Base-by-base conservation (phyloP, 2,113 vertebrate genomes). In the Larimichthys crocea region DNA sequence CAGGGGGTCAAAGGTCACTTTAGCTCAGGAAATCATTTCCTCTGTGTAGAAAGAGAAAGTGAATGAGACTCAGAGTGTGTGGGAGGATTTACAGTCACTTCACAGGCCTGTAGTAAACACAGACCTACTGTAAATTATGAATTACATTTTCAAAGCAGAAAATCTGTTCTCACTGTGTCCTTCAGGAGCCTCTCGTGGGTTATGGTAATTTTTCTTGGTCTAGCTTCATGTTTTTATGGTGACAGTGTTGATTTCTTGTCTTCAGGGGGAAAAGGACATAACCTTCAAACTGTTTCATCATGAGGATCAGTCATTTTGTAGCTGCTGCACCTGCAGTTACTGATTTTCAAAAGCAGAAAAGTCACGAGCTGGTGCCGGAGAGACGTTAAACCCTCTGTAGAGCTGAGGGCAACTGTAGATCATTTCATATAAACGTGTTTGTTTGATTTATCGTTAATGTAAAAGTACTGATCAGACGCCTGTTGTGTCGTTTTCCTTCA, bases 1-100 rank as follows among this genome's bases (percentile, higher is more conserved):
- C 72, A 29, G 73, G 31, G 31, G 80, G 66, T 83, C 55, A 76
- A 59, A 84, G 57, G 67, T 83, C 52, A n/a, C 44, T 12, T 11
- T 17, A 53, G 44, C 74, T 70, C 31, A 29, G 55, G 5, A 53
- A 61, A 2, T 24, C 31, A 5, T 26, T 75, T 4, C 8, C 31
- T 56, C 26, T 26, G 26, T 26, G 26, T 26, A 12, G 31, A 75
- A 24, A 56, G 64, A 29, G 44, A 22, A 62, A 73, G 55, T 73
- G 70, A 20, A 14, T 46, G 44, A 46, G 44, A 46, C 44, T 46
- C 1, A 35, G 31, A 40, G 35, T 1, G 31, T 40, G 35, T 40
- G 35, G 35, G 35, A 40, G 35, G 35, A 71, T 46, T 19, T 46
- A 4, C 31, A 35, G 31, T 35, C 31, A 9, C 35, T 8, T 46